Evolutionary conservation across 1,140 invertebrate species (phyloP), one percentile per base, ranked within the genome.

Genomic region (Drosophila prosaltans): DNA sequence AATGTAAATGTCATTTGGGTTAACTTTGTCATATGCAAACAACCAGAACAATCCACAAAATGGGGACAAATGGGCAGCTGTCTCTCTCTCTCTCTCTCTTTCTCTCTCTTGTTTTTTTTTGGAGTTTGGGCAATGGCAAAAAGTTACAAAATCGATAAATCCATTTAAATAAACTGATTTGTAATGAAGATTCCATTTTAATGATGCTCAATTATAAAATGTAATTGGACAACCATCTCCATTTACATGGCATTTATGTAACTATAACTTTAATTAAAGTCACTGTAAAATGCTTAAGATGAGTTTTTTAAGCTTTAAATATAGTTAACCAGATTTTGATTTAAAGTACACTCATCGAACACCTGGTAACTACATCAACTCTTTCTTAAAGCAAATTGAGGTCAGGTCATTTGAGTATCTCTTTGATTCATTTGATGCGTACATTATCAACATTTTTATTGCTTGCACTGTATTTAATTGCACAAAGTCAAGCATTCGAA

Each of bases 391-490:
- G 16, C 55, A 81, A 69, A 84, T 72, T 63, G 61, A 65, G 72
- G 65, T 76, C 72, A 80, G 40, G 48, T 81, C 58, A 40, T 69
- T 59, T 30, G 60, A 61, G 57, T 36, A 48, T 1, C 24, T 57
- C 39, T 63, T n/a, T 26, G 32, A 43, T 36, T 32, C 40, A 48
- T 36, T 60, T 36, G n/a, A 60, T 73, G n/a, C 26, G 3, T 36
- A 57, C 40, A 63, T 55, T 51, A 57, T 55, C 32, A 40, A 43
- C 24, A 40, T 32, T 67, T 39, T 54, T 32, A 41, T 57, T 57
- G 30, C 40, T 36, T 61, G 48, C 67, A 76, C 63, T 40, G 60
- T 57, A 70, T 76, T 65, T 69, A 76, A 77, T 76, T 76, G 66
- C 73, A 76, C 65, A 54, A 74, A 74, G 66, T 63, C 71, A 39